Conservation (phyloP, 1,140 invertebrate species). For the Drosophila arizonae region DNA sequence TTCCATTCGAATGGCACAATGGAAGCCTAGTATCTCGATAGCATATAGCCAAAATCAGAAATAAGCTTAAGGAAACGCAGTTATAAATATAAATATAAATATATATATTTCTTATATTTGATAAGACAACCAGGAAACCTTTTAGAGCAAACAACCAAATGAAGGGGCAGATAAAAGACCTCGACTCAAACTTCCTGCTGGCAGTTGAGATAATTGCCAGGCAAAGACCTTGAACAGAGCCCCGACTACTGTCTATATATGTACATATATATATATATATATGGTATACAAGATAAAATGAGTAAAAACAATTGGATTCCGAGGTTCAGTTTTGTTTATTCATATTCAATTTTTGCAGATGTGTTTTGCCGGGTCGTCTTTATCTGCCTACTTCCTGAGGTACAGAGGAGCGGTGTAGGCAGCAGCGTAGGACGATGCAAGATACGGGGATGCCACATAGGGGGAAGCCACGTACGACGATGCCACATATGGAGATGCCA, state of each 20-base stretch:
- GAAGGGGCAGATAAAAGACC: slow-evolving; percentile 12
- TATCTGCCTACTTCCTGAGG: slow-evolving; percentile 69
- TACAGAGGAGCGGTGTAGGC: slow-evolving; percentile 55
- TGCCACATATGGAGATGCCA: slow-evolving; percentile 55
- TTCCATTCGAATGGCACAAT: slow-evolving; percentile 72
- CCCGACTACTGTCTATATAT: background rate
- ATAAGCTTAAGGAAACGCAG: background rate
- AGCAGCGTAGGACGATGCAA: slow-evolving; percentile 60
- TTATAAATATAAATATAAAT: background rate
- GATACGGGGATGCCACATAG: slow-evolving; percentile 67
- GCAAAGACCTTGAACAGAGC: slow-evolving; percentile 37
- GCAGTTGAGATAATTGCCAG: slow-evolving; percentile 18
- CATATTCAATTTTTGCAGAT: slow-evolving; percentile 16
- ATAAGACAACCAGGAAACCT: slow-evolving; percentile 25
- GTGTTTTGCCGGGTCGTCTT: slow-evolving; percentile 4
- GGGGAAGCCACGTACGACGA: slow-evolving; percentile 60
- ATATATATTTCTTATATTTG: background rate
- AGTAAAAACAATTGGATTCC: slow-evolving; percentile 17
- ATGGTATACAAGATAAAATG: slow-evolving; percentile 12
- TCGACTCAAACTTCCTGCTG: slow-evolving; percentile 31
- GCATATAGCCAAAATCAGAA: background rate
- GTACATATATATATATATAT: background rate
- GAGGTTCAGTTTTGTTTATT: slow-evolving; percentile 37
- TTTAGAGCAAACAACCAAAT: slow-evolving; percentile 15
- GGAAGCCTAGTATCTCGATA: slow-evolving; percentile 52